Evolutionary conservation across 2,797 vertebrate species (phyloP), one percentile per base, ranked within the genome.

Genomic region (Cephalopachus bancanus): DNA sequence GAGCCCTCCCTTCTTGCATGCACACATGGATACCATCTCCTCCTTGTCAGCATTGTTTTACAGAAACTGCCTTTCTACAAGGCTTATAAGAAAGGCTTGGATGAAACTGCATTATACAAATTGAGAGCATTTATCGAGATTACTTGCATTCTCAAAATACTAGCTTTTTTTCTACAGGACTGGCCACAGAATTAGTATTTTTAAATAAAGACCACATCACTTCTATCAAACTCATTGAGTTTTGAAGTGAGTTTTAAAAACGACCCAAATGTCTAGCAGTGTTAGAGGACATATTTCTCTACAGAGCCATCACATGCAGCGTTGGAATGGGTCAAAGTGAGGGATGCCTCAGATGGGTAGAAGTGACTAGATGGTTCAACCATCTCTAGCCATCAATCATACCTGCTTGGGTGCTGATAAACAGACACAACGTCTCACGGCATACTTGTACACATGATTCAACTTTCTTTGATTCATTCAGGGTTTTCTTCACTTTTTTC

Each of bases 111-210:
- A 37, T 1, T n/a, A 26, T 55, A 71, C 94, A 92, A 60, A 60
- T 26, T 16, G 80, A 93, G 55, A 33, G 10, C 85, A 24, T 95
- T 95, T 85, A 59, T 37, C 75, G 53, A 79, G 80, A 94, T 83
- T 86, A 51, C 65, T 93, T 95, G 91, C 95, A 96, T 97, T 97
- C 92, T 93, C 95, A 97, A 97, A 96, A 97, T 96, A 76, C 12
- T 71, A 49, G 59, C 49, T 65, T 64, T 72, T 69, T 72, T 81
- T 84, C 74, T 76, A 51, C 9, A 94, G 33, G 14, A 60, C 80
- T 86, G 57, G 83, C 79, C 85, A 64, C 87, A 91, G 74, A 89
- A 62, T 74, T 96, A 80, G 44, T 65, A 28, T 93, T 96, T 93
- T 92, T 44, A 93, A 96, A 86, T 78, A 89, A 95, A 91, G 78